A percentile compares a stretch with the other conserved stretches of the same genome.
Conservation (phyloP, 1,140 invertebrate species). For the Atta colombica region DNA sequence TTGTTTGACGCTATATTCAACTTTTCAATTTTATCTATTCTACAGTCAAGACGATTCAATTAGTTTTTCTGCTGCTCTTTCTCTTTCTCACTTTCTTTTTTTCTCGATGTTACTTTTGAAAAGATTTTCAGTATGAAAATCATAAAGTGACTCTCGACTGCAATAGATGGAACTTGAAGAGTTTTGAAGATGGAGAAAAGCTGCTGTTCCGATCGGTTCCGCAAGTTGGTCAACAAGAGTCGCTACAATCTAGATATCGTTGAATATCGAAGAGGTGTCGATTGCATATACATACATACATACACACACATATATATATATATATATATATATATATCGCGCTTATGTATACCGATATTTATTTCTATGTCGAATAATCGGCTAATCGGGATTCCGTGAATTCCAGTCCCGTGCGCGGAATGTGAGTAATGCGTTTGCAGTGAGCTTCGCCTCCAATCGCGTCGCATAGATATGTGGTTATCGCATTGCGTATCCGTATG, state of each 20-base stretch:
- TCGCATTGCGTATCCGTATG: constrained; percentile 9
- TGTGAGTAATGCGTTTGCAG: constrained; percentile 54
- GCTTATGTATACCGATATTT: constrained; percentile 33
- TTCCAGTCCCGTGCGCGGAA: constrained; percentile 41
- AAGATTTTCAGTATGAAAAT: constrained; percentile 23
- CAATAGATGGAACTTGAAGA: constrained; percentile 9
- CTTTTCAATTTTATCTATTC: constrained; percentile 2
- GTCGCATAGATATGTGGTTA: constrained; percentile 42
- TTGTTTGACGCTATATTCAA: neutral
- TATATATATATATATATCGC: neutral
- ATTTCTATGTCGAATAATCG: constrained; percentile 18
- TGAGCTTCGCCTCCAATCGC: constrained; percentile 17
- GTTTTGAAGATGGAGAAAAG: constrained; percentile 17
- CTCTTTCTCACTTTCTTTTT: neutral
- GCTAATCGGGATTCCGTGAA: constrained; percentile 63
- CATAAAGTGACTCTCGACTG: neutral
- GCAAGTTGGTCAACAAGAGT: constrained; percentile 20
- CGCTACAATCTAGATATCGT: constrained; percentile 3
- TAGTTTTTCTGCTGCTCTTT: neutral
- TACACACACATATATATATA: no score
- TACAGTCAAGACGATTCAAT: constrained; percentile 19
- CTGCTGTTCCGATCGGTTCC: constrained; percentile 5
- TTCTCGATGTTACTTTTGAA: neutral
- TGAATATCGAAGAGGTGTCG: constrained; percentile 3
- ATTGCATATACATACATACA: neutral